Percentiles rank a stretch among this genome's conserved stretches.
Conservation (phyloP, 2,113 vertebrate species). For the Aegithalos caudatus region DNA sequence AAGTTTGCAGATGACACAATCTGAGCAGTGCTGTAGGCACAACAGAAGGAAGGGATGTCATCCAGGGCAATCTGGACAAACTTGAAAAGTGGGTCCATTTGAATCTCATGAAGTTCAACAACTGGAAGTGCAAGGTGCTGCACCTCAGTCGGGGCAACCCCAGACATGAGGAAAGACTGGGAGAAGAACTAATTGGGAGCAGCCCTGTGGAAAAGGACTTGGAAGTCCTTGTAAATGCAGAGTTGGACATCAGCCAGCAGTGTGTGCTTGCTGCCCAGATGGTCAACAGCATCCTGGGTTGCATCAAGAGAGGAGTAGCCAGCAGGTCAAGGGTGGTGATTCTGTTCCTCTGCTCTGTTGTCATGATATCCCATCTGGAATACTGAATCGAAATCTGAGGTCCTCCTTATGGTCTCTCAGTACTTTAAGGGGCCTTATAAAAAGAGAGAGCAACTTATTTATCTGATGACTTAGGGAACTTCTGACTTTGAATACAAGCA, state of each 20-base stretch:
- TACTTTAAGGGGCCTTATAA: not conserved
- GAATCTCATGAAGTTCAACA: not conserved
- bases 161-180: not conserved
- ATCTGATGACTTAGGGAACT: not conserved
- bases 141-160: accelerated
- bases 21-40: not conserved
- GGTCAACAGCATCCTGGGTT: not conserved
- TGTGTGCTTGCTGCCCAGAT: not conserved
- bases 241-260: not conserved
- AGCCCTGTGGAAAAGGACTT: not conserved
- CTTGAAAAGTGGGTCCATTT: not conserved
- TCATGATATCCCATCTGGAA: not conserved
- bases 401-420: not conserved
- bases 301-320: not conserved
- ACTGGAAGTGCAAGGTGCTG: not conserved
- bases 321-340: not conserved
- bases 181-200: not conserved
- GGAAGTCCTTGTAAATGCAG: not conserved
- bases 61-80: too few relatives aligned
- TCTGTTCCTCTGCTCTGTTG: not conserved
- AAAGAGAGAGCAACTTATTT: not conserved
- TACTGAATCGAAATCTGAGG: not conserved
- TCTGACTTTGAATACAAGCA: not conserved
- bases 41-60: not conserved
- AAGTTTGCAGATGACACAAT: not conserved